These are phyloP conservation scores for Heliopora coerulea DNA, from an alignment of 92 coral and sea anemone genomes.

Conservation along the genomic window DNA sequence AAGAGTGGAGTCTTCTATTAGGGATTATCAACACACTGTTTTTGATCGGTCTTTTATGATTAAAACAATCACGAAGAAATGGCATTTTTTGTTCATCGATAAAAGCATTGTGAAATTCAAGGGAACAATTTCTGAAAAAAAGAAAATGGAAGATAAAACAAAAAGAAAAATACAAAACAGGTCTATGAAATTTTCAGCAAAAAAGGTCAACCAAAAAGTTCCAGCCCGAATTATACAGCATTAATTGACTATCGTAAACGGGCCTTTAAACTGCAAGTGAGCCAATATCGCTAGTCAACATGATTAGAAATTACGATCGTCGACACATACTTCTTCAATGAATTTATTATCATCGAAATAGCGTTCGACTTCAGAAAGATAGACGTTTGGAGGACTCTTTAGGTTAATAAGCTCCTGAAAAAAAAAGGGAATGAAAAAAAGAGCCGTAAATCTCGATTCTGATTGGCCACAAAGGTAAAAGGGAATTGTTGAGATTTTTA, in stretches of 20 bases:
- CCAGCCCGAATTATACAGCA: too few relatives aligned
- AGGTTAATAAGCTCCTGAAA: constrained; percentile 11
- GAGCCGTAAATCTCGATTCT: neutral
- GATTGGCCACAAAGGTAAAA: neutral
- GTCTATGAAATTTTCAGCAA: too few relatives aligned
- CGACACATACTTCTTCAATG: constrained; percentile 33
- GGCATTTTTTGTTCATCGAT: too few relatives aligned
- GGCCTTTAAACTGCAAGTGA: neutral
- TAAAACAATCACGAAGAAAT: too few relatives aligned
- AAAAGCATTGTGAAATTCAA: too few relatives aligned
- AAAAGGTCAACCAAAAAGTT: too few relatives aligned
- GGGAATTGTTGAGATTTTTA: neutral
- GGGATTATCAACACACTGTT: too few relatives aligned
- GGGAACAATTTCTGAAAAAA: too few relatives aligned
- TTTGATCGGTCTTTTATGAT: too few relatives aligned
- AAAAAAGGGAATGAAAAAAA: neutral
- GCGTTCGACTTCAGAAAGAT: constrained; percentile 44
- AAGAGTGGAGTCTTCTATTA: too few relatives aligned
- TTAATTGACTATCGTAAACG: neutral
- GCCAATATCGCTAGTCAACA: neutral
- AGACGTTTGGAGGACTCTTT: constrained; percentile 33
- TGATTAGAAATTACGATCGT: neutral
- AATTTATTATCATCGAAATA: neutral
- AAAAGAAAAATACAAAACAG: too few relatives aligned
- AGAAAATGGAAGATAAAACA: too few relatives aligned